Conservation (phyloP, 92 coral and sea anemone species). For the Nematostella vectensis region DNA sequence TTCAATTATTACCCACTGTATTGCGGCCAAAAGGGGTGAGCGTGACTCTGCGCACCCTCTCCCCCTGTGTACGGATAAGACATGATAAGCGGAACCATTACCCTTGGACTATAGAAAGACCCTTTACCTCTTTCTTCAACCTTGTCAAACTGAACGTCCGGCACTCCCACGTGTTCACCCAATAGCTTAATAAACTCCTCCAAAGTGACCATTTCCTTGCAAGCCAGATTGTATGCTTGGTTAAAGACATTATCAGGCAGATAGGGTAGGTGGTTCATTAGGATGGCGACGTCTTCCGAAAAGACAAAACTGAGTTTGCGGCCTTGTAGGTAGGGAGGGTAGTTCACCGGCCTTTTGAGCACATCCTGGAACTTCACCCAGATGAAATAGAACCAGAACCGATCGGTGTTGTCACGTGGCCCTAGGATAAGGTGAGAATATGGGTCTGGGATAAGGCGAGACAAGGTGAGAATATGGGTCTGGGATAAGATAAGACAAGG, state of each 20-base stretch:
- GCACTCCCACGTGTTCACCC: slow-evolving; percentile 59
- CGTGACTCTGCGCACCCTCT: too few species aligned
- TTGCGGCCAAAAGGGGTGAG: too few species aligned
- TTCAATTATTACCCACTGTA: too few species aligned
- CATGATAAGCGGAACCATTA: too few species aligned
- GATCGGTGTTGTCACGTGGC: slow-evolving; percentile 88
- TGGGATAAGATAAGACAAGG: too few species aligned
- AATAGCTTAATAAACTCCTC: slow-evolving; percentile 53
- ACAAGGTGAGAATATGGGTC: too few species aligned
- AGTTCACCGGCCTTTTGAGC: slow-evolving; percentile 44
- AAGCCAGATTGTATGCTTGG: slow-evolving; percentile 81
- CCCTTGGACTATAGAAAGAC: too few species aligned
- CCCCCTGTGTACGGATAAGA: too few species aligned
- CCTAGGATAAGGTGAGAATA: too few species aligned
- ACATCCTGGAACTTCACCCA: slow-evolving; percentile 84
- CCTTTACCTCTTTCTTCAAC: slow-evolving; percentile 37
- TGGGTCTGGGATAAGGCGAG: too few species aligned
- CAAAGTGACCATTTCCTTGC: slow-evolving; percentile 59
- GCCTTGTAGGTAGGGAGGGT: slow-evolving; percentile 57
- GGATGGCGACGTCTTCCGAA: slow-evolving; percentile 62
- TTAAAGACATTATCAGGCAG: slow-evolving; percentile 29
- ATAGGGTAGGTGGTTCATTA: slow-evolving; percentile 42
- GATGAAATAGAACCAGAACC: slow-evolving; percentile 86
- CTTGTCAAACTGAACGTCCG: slow-evolving; percentile 54
- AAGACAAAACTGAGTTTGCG: slow-evolving; percentile 70